phyloP scores from a whole-genome alignment of 2,797 vertebrate genomes.

The Gymnothorax reevesii region DNA sequence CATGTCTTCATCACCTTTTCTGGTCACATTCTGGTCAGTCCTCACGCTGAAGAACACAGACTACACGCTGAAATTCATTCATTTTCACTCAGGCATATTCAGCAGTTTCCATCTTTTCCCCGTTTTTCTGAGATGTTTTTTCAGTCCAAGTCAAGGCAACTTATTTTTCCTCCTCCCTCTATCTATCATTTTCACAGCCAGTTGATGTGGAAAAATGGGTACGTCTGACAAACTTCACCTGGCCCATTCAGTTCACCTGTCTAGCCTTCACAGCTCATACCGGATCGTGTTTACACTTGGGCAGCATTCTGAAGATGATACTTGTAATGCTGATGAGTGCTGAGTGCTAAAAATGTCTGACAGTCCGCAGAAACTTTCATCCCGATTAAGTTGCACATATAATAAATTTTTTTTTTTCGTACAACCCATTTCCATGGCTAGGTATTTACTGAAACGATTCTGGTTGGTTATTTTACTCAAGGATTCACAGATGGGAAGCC shows the following conservation, averaged over 20 bases:
- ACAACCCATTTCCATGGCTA: background rate
- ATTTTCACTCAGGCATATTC: background rate
- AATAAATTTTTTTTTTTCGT: background rate
- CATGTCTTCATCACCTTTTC: background rate
- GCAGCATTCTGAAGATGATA: background rate
- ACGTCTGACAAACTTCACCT: constrained; percentile 75
- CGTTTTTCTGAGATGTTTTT: constrained; percentile 34
- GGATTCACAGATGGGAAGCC: background rate
- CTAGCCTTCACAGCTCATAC: background rate
- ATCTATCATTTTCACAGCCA: constrained; percentile 82
- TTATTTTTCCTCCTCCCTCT: constrained; percentile 68
- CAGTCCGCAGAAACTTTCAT: background rate
- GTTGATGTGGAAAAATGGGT: constrained; percentile 92
- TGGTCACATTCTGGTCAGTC: background rate
- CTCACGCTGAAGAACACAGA: background rate
- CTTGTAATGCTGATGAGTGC: background rate
- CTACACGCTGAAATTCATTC: background rate
- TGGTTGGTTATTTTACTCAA: background rate
- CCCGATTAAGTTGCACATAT: background rate
- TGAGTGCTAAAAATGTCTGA: no score
- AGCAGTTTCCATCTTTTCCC: constrained; percentile 23
- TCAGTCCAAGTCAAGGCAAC: constrained; percentile 59
- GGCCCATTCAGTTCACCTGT: constrained; percentile 43
- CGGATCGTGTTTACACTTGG: constrained; percentile 12
- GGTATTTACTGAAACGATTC: background rate